Base-by-base conservation (phyloP, 2,113 vertebrate genomes). In the Nansenia antarctica region DNA sequence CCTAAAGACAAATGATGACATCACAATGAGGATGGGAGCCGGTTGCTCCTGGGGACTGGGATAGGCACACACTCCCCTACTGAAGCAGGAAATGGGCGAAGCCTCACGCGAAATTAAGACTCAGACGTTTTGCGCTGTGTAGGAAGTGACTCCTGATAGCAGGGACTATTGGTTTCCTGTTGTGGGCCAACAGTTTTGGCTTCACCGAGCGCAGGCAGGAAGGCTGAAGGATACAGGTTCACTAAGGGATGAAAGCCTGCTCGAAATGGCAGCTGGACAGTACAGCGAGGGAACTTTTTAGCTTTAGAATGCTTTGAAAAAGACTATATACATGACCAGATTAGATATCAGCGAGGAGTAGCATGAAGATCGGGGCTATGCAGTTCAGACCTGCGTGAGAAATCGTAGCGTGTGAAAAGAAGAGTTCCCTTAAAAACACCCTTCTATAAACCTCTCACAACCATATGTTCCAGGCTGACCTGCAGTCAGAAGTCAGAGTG, bases 81-180 rank as follows among this genome's bases (percentile, higher is more conserved):
- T 88, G 87, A 81, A 72, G 81, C 94, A 95, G 96, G 97, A 97
- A 96, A 94, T 94, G 95, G 95, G 94, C 92, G 91, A 95, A 94
- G 87, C 93, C 92, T 87, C 77, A 87, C 87, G 88, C 57, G 27
- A 91, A 14, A 92, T 95, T 91, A 94, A 91, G 93, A 93, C 93
- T 92, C 86, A 89, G 90, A 92, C 86, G 47, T 91, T 93, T 91
- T 93, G 92, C 87, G 83, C 84, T 86, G 81, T 78, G 90, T 92
- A 97, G 95, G 95, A 98, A 98, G 93, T 81, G 89, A 91, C 91
- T 95, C 94, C 93, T 89, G 95, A 96, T 96, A 96, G 94, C 93
- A 81, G 81, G 83, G 88, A 88, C 91, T 90, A 87, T 93, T 92
- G 86, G 92, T 90, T 98, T 98, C 96, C 96, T 98, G 97, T 96